These are phyloP conservation scores for Saccostrea glomerata DNA, from an alignment of 1,140 invertebrate genomes.

Conservation along the genomic window DNA sequence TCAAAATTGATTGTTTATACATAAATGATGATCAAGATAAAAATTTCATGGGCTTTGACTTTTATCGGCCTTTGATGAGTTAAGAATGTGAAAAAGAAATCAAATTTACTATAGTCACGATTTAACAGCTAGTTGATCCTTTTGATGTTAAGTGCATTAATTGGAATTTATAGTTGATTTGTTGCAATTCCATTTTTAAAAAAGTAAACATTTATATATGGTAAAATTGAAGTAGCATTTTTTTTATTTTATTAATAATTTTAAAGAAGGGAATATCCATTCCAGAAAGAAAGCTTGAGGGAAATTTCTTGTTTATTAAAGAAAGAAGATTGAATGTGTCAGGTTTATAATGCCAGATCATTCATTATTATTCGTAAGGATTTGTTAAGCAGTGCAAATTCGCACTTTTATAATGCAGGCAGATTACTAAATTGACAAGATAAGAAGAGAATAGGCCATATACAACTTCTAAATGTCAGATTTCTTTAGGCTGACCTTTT, in stretches of 20 bases:
- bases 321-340: conserved; percentile 12
- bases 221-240: background rate
- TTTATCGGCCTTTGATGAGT: background rate
- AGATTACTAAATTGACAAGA: conserved; percentile 26
- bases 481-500: background rate
- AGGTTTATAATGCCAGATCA: conserved; percentile 27
- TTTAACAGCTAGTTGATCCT: background rate
- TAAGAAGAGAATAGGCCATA: conserved; percentile 15
- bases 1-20: too few species aligned
- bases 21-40: background rate
- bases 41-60: background rate
- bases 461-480: conserved; percentile 11
- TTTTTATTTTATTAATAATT: background rate
- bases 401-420: conserved; percentile 22
- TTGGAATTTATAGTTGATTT: too few species aligned
- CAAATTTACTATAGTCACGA: background rate
- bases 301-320: background rate
- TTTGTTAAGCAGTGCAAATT: background rate
- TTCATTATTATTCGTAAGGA: conserved; percentile 17
- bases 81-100: background rate
- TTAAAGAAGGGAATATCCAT: background rate
- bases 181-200: too few species aligned
- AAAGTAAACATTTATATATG: too few species aligned
- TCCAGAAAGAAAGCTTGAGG: background rate
- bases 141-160: background rate